These are phyloP conservation scores for Acrobeloides nanus DNA, from an alignment of 2,888 invertebrate species.

Conservation along the genomic window DNA sequence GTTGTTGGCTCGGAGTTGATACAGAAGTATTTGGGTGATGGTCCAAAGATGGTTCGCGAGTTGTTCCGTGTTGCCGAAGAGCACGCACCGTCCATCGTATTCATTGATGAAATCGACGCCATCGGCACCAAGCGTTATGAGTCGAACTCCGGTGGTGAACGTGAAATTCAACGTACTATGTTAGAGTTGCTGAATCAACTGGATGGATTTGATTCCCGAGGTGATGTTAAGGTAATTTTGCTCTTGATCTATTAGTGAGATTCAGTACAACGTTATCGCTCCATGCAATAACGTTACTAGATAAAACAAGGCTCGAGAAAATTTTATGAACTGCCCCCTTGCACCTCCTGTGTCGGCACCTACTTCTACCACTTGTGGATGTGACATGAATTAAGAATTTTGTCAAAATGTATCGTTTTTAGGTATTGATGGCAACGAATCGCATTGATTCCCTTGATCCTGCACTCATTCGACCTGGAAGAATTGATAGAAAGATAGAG, in stretches of 20 bases:
- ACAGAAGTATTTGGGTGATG: slow-evolving; percentile 94
- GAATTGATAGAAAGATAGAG: slow-evolving; percentile 98
- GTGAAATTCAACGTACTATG: slow-evolving; percentile 99
- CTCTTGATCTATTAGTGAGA: not conserved
- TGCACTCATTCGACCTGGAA: slow-evolving; percentile 91
- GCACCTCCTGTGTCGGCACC: too few species aligned
- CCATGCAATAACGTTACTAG: too few species aligned
- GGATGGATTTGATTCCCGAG: slow-evolving; percentile 92
- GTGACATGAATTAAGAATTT: too few species aligned
- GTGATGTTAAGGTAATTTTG: slow-evolving; percentile 78
- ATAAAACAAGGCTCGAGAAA: too few species aligned
- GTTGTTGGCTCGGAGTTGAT: slow-evolving; percentile 99
- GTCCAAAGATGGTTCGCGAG: slow-evolving; percentile 93
- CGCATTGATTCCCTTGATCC: slow-evolving; percentile 97
- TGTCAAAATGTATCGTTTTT: too few species aligned
- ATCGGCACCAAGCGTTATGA: slow-evolving; percentile 95
- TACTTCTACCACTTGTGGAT: too few species aligned
- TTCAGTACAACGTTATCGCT: not conserved
- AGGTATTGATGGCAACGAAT: slow-evolving; percentile 94
- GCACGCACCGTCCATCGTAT: slow-evolving; percentile 97
- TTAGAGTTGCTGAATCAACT: slow-evolving; percentile 94
- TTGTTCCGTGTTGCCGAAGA: slow-evolving; percentile 98
- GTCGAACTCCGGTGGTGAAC: slow-evolving; percentile 96
- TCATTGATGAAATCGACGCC: slow-evolving; percentile 99
- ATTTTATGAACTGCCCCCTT: too few species aligned